Base-by-base conservation (phyloP, 2,113 vertebrate genomes). In the Oreotrochilus melanogaster region DNA sequence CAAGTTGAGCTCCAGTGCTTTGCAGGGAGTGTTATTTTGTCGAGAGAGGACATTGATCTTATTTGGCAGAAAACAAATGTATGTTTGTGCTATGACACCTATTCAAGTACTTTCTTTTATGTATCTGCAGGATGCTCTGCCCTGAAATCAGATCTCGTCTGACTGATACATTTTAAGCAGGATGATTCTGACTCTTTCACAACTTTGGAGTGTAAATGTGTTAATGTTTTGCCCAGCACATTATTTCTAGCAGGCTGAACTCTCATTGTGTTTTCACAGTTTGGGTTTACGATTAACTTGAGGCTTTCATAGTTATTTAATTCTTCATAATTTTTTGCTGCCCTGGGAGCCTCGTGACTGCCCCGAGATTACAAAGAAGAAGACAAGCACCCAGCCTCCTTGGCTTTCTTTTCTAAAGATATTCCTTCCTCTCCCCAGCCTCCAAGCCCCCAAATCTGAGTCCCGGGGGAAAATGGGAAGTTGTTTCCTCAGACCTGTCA, bases 401-500 rank as follows among this genome's bases (percentile, higher is more conserved):
- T n/a, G 48, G 50, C 31, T 96, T 92, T 37, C 27, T 72, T 82
- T 93, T 81, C 67, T 27, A 14, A 60, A 92, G 48, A 60, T 74
- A 17, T 86, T 80, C 67, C 78, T 74, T 84, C 37, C 72, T 51
- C 80, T 87, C 70, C 60, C 23, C 83, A 91, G 9, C 72, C 90
- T 89, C 76, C 35, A 22, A 89, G 74, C 75, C 92, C 92, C 95
- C 86, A 93, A 79, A 95, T 94, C 90, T 53, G 90, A 92, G 92
- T 95, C 93, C 62, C 31, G 91, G 91, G 91, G 92, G 67, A 53
- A 74, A 73, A 71, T 45, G 1, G 33, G 93, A 92, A 83, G 94
- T 92, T 72, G 89, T 79, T 91, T 94, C 95, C 95, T 70, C 73
- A 92, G 89, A 82, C 93, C 95, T 97, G 95, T 97, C 97, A 97